phyloP scores from a whole-genome alignment of 1,140 invertebrate genomes.

The Holotrichia oblita region DNA sequence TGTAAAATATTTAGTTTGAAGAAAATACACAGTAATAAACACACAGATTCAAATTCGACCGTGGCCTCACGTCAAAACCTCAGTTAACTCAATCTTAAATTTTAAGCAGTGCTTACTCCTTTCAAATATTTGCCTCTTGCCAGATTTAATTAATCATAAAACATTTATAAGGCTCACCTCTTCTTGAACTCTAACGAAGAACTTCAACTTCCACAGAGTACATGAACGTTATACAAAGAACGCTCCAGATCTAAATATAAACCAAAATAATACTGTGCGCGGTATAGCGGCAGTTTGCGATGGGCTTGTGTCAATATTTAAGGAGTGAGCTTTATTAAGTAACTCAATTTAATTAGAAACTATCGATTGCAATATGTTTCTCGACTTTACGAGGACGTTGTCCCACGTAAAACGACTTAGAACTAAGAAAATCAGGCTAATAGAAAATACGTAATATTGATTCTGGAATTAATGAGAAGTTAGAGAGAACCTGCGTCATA shows the following conservation, averaged over 20 bases:
- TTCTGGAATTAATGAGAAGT: no score
- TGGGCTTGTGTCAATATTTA: not conserved
- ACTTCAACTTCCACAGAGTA: not conserved
- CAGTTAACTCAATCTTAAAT: no score
- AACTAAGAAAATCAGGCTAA: no score
- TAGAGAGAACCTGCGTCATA: no score
- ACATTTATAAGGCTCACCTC: not conserved
- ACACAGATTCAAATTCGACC: no score
- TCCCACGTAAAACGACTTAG: no score
- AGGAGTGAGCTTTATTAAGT: conserved; percentile 12
- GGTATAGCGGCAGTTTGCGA: not conserved
- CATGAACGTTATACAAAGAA: not conserved
- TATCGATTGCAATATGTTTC: conserved; percentile 5
- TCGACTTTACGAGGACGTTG: not conserved
- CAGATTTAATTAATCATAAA: not conserved
- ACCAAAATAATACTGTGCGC: not conserved
- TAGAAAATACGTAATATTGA: no score
- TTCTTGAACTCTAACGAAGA: not conserved
- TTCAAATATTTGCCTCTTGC: conserved; percentile 6
- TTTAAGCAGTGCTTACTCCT: no score
- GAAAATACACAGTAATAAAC: no score
- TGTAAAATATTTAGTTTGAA: no score
- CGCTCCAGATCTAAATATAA: not conserved
- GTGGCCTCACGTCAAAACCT: no score
- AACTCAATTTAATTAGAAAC: conserved; percentile 9